Base-by-base conservation (phyloP, 2,113 vertebrate genomes). In the Ramphastos sulfuratus region DNA sequence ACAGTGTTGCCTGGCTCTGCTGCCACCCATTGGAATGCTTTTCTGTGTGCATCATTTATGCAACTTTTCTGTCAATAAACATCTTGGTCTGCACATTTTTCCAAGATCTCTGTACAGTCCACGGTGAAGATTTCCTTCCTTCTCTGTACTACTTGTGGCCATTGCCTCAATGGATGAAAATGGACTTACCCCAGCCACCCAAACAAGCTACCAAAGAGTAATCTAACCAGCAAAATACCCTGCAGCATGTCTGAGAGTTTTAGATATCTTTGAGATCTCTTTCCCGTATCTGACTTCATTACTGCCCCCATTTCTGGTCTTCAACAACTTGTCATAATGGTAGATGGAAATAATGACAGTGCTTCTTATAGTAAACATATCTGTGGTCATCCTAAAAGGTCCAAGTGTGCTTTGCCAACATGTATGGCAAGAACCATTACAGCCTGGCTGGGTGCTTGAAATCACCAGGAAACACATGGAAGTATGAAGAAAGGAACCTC, bases 1-100 rank as follows among this genome's bases (percentile, higher is more conserved):
- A 77, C 84, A 72, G 66, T 33, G 65, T 65, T 92, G 52, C 75
- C 92, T 93, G 69, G 64, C 84, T 96, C 46, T 94, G 56, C 91
- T 91, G 96, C 85, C 94, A 81, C 87, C 72, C 87, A 25, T 87
- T 93, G 91, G 92, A 92, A 82, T 0, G 18, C 8, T 74, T 92
- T 73, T 54, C 61, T 73, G 17, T 81, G 64, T 72, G 25, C 10
- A 6, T 19, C 19, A 14, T 35, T 80, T 79, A 30, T 33, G 28
- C 54, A 85, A 46, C 35, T 12, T 56, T 92, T 74, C 17, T 88
- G 58, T 33, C 60, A 46, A 54, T 76, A 25, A 21, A 24, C 23
- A 10, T 44, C 42, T 59, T 30, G n/a, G 16, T 44, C 54, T 77
- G 69, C 92, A 35, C 56, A n/a, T n/a, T 76, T 82, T 87, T 71